phyloP scores from a whole-genome alignment of 2,888 invertebrate genomes.

The Drosophila paranaensis region DNA sequence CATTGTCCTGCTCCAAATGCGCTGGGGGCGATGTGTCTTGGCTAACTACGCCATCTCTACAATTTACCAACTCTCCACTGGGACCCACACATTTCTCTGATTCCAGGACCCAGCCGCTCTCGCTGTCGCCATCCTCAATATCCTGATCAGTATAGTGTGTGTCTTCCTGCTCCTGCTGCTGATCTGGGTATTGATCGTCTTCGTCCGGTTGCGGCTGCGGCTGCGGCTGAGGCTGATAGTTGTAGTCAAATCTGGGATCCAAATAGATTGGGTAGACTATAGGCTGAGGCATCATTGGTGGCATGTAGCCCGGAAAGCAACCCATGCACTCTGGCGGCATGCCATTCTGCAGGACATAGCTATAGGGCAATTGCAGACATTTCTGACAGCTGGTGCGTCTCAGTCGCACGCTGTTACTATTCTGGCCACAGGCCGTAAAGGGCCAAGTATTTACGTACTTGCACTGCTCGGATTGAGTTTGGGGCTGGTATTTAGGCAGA shows the following conservation, averaged over 20 bases:
- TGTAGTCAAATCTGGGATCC: constrained; percentile 27
- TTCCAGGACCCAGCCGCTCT: constrained; percentile 43
- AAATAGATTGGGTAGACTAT: constrained; percentile 24
- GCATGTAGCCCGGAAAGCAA: constrained; percentile 45
- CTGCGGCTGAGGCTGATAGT: background rate
- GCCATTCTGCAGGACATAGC: constrained; percentile 58
- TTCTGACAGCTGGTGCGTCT: constrained; percentile 49
- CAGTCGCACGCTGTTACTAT: background rate
- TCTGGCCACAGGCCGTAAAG: constrained; percentile 52
- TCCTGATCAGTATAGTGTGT: background rate
- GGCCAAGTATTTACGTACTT: constrained; percentile 63
- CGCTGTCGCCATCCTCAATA: background rate
- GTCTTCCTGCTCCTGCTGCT: background rate
- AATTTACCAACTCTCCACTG: constrained; percentile 59
- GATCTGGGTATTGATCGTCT: background rate
- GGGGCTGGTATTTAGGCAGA: background rate
- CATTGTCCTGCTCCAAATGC: constrained; percentile 32
- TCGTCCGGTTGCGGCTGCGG: background rate
- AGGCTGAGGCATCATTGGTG: constrained; percentile 41
- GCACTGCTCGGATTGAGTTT: constrained; percentile 20
- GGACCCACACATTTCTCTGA: constrained; percentile 57
- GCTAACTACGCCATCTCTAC: constrained; percentile 30
- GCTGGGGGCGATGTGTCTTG: constrained; percentile 17
- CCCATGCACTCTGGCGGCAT: constrained; percentile 58
- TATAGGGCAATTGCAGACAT: constrained; percentile 62